Evolutionary conservation across 1,140 invertebrate genomes (phyloP).

Genomic region (Trichoplusia ni): DNA sequence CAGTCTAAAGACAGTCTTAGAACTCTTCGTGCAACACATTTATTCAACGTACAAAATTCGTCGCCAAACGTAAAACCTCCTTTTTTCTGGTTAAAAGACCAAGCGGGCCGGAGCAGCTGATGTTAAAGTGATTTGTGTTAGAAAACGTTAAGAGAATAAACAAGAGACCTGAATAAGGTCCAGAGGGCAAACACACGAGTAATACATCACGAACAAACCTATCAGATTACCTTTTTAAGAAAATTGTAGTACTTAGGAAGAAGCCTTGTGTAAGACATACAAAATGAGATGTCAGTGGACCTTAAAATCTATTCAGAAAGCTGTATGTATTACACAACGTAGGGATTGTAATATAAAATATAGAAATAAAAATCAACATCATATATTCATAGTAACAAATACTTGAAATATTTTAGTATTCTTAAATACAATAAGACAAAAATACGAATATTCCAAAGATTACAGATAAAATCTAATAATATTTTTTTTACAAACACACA

Average conservation of each 20-base stretch:
- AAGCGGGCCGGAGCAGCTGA: conserved; percentile 8
- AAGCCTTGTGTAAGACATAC: too few species aligned
- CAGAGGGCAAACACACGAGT: background rate
- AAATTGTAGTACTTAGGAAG: too few species aligned
- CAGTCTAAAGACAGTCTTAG: too few species aligned
- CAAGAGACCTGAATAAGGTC: conserved; percentile 6
- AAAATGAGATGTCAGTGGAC: too few species aligned
- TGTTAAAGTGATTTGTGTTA: conserved; percentile 15
- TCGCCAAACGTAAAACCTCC: background rate
- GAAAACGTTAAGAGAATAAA: conserved; percentile 7
- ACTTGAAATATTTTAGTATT: too few species aligned
- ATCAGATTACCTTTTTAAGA: background rate
- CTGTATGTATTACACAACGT: too few species aligned
- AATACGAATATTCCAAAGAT: background rate
- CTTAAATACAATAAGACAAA: too few species aligned
- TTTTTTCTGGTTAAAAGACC: conserved; percentile 16
- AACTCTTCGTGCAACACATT: too few species aligned
- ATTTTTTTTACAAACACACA: background rate
- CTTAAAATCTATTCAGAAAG: too few species aligned
- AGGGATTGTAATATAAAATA: too few species aligned
- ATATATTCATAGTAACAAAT: too few species aligned
- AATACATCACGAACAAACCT: background rate
- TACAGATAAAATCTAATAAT: background rate
- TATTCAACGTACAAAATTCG: background rate
- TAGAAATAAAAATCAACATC: too few species aligned